Base-by-base conservation (phyloP, 2,797 vertebrate species). In the Phyllotis vaccarum region DNA sequence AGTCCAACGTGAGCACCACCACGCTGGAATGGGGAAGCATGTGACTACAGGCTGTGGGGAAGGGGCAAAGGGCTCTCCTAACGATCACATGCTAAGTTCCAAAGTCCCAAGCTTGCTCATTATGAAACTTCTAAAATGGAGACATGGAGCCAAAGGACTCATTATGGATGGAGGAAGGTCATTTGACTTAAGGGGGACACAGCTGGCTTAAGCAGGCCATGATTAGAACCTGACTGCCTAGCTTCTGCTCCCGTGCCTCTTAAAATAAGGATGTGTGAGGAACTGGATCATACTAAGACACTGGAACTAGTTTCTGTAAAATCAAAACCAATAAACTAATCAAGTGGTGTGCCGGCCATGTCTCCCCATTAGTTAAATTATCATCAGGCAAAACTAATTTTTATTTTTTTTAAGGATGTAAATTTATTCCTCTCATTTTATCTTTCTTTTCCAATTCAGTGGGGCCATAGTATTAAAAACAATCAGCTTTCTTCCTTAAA, bases 231-330 rank as follows among this genome's bases (percentile, higher is more conserved):
- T 4, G 0, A 81, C 27, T 16, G 52, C 93, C 89, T 88, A 81
- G 43, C 60, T 68, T 90, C 66, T 17, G 68, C 86, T 22, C 93
- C 40, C 64, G 29, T 0, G 0, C 52, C 74, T 96, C 93, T 91
- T 86, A 94, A 92, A 94, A 92, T 89, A 96, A 86, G 70, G 93
- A 81, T 52, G 90, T 76, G 60, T 7, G 56, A 88, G 85, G 93
- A 95, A 95, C 80, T 90, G 81, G 96, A 82, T 82, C 40, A 40
- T 27, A 72, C 81, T 60, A 83, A 86, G 46, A 75, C 68, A 58
- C n/a, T 90, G 83, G 92, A 85, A 96, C 89, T 58, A 19, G 75
- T 52, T 83, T 95, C 92, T 64, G 62, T 91, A 85, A 96, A 97
- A 74, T 68, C 64, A 83, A 95, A 96, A 96, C 78, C 12, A 92